Conservation (phyloP, 2,888 invertebrate genomes). For the Thera obeliscata region DNA sequence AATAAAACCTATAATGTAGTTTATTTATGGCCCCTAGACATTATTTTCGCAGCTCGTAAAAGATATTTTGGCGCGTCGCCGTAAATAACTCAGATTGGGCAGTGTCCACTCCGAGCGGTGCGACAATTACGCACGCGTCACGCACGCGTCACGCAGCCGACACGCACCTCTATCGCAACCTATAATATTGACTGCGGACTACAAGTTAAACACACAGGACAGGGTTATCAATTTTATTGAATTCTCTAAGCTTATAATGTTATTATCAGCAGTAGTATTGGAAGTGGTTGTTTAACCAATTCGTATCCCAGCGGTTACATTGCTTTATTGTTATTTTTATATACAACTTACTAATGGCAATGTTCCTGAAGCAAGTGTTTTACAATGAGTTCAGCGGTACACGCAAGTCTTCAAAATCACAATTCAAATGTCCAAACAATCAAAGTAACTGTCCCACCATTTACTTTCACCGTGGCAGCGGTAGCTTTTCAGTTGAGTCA, state of each 20-base stretch:
- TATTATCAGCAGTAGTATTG: not conserved
- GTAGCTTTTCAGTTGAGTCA: no score
- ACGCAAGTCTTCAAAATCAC: no score
- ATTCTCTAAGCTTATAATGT: not conserved
- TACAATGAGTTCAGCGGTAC: no score
- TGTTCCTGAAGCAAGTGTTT: no score
- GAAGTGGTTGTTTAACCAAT: no score
- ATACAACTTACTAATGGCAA: no score
- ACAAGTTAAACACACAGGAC: not conserved
- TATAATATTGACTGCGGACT: constrained; percentile 29
- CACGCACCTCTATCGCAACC: constrained; percentile 15
- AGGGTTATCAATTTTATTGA: constrained; percentile 27
- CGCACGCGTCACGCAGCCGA: constrained; percentile 31
- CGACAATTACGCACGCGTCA: constrained; percentile 35
- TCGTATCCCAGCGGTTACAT: no score
- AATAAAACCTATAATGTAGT: constrained; percentile 29
- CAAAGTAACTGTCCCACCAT: no score
- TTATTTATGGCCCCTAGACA: constrained; percentile 38
- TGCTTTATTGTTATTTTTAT: no score
- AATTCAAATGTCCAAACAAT: no score
- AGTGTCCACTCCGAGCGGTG: constrained; percentile 27
- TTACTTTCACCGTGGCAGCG: no score
- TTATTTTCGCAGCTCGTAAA: constrained; percentile 41
- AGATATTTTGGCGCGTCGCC: constrained; percentile 33
- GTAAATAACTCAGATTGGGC: constrained; percentile 42